Base-by-base conservation (phyloP, 2,797 vertebrate species). In the Halcyon leucocephala region DNA sequence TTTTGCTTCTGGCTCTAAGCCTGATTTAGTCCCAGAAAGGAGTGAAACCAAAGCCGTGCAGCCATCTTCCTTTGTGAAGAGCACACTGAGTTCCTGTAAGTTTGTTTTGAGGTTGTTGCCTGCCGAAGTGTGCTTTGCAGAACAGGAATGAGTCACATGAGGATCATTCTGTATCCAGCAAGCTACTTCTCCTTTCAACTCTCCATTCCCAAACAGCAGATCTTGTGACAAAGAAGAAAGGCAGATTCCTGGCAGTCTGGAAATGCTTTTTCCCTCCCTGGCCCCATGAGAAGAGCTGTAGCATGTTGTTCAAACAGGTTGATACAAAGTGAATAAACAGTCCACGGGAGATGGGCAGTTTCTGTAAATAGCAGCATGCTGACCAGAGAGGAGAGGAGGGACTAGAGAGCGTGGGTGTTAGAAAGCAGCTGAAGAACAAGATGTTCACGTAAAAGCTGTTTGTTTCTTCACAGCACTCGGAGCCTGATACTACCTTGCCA, bases 171-270 rank as follows among this genome's bases (percentile, higher is more conserved):
- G 26, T 83, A 85, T 79, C 87, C 86, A 91, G 72, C 44, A 46
- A 92, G 93, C 86, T 92, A 79, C 95, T 96, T 96, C 86, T 91
- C 54, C 95, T 97, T 97, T 97, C 95, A 93, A 61, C 85, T 91
- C 93, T 92, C 78, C 64, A 37, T 96, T 95, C 70, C 70, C 74
- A 44, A 96, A 87, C 89, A 55, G 39, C 61, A 82, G 88, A 69
- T 95, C 92, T 78, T 61, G 92, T 94, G 96, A 95, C 89, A 79
- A 88, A 94, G 72, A 84, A 51, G 29, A 83, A 74, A 84, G 94
- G 84, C 88, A 80, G 82, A 80, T 57, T 96, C 69, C 91, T 84
- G 91, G 78, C 91, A 82, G 81, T 41, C 58, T 91, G 74, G 73
- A 86, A 80, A 29, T 72, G n/a, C 82, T 76, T 87, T 89, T 91